phyloP scores from a whole-genome alignment of 2,888 invertebrate species.

The Mesochorus sp. region DNA sequence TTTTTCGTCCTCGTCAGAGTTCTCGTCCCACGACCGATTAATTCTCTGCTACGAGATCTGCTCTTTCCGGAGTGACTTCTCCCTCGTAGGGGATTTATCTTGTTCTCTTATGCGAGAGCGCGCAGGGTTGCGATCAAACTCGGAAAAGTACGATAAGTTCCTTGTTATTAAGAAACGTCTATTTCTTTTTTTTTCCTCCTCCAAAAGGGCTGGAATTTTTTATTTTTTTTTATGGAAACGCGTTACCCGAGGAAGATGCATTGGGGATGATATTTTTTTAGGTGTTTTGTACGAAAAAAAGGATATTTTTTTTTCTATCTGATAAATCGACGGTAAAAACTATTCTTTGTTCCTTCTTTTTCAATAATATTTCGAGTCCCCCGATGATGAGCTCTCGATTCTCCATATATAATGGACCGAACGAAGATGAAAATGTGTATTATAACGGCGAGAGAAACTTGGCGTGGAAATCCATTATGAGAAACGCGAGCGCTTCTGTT shows the following conservation, averaged over 20 bases:
- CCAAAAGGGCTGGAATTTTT: background rate
- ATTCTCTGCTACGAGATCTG: conserved; percentile 54
- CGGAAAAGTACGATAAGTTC: conserved; percentile 63
- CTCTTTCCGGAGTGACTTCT: conserved; percentile 11
- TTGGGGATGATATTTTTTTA: conserved; percentile 34
- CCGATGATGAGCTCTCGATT: background rate
- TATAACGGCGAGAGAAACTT: conserved; percentile 66
- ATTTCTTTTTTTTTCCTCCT: conserved; percentile 38
- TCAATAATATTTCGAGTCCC: background rate
- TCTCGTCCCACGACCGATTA: conserved; percentile 54
- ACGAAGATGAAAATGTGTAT: conserved; percentile 47
- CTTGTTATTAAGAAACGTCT: conserved; percentile 62
- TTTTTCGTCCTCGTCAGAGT: conserved; percentile 18
- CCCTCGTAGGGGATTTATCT: background rate
- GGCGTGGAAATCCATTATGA: conserved; percentile 74
- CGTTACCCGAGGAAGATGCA: conserved; percentile 39
- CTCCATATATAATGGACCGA: conserved; percentile 25
- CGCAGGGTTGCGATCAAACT: conserved; percentile 55
- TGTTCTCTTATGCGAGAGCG: conserved; percentile 6
- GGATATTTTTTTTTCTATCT: background rate
- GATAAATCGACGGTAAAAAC: too few relatives aligned
- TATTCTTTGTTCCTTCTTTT: too few relatives aligned
- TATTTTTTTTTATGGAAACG: conserved; percentile 9
- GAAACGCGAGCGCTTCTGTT: conserved; percentile 45
- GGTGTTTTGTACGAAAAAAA: background rate